These are phyloP conservation scores for Sebastes flavidus DNA, from an alignment of 2,797 vertebrate genomes.

Conservation along the genomic window DNA sequence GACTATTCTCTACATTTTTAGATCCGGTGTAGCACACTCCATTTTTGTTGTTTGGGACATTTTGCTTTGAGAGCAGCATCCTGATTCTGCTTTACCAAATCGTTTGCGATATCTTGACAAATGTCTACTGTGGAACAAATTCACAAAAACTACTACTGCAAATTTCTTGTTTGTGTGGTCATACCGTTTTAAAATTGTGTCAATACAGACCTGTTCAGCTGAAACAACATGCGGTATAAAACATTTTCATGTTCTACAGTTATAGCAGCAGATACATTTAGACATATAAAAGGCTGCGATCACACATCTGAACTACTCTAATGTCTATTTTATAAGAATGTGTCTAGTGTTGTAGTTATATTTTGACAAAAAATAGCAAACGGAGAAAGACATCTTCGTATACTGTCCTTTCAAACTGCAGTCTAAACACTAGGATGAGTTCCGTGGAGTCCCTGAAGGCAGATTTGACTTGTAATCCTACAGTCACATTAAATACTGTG, in stretches of 20 bases:
- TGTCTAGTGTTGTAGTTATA: neutral
- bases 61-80: neutral
- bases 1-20: neutral
- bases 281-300: neutral
- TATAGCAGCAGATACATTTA: neutral
- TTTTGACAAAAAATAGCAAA: neutral
- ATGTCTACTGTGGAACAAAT: neutral
- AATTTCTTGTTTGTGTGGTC: neutral
- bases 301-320: neutral
- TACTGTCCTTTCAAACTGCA: neutral
- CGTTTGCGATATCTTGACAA: neutral
- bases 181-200: neutral
- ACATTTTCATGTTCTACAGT: neutral
- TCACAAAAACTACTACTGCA: neutral
- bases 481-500: slow-evolving; percentile 8
- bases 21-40: neutral
- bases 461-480: slow-evolving; percentile 7
- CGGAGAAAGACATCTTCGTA: neutral
- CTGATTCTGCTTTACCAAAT: neutral
- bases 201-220: neutral
- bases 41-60: neutral
- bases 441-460: slow-evolving; percentile 7
- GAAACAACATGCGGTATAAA: neutral
- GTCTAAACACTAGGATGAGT: neutral
- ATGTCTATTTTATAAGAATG: neutral